phyloP scores from a whole-genome alignment of 2,888 invertebrate genomes.

The Aromia moschata region DNA sequence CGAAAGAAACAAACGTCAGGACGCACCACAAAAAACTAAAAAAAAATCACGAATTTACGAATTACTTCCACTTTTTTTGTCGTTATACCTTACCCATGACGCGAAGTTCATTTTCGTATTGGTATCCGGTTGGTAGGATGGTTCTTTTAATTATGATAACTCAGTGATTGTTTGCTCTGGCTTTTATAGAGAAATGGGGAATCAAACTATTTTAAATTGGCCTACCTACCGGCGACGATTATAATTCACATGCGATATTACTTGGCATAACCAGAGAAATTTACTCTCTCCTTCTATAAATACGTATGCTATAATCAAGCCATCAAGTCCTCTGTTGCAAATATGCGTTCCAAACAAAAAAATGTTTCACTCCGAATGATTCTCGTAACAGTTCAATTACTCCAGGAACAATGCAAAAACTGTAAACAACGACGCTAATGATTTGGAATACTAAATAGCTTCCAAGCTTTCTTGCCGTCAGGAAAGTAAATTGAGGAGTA shows the following conservation, averaged over 20 bases:
- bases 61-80: neutral
- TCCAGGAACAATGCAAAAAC: neutral
- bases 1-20: slow-evolving; percentile 36
- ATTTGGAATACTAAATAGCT: neutral
- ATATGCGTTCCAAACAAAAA: neutral
- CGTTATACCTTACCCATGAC: slow-evolving; percentile 41
- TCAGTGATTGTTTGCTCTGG: slow-evolving; percentile 26
- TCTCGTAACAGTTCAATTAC: slow-evolving; percentile 4
- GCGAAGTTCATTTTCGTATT: slow-evolving; percentile 35
- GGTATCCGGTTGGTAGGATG: slow-evolving; percentile 18
- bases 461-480: neutral
- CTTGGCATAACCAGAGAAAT: slow-evolving; percentile 24
- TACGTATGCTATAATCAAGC: slow-evolving; percentile 21
- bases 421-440: slow-evolving; percentile 4
- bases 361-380: slow-evolving; percentile 10
- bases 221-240: slow-evolving; percentile 1
- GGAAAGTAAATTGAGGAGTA: slow-evolving; percentile 13
- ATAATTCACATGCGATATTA: slow-evolving; percentile 11
- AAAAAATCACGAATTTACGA: slow-evolving; percentile 18
- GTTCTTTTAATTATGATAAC: slow-evolving; percentile 11
- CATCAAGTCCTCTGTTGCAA: slow-evolving; percentile 16
- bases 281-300: slow-evolving; percentile 24
- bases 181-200: slow-evolving; percentile 26
- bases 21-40: slow-evolving; percentile 46
- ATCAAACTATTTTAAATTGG: slow-evolving; percentile 16